Evolutionary conservation across 2,888 invertebrate species (phyloP).

Genomic region (Sminthurinus aureus): DNA sequence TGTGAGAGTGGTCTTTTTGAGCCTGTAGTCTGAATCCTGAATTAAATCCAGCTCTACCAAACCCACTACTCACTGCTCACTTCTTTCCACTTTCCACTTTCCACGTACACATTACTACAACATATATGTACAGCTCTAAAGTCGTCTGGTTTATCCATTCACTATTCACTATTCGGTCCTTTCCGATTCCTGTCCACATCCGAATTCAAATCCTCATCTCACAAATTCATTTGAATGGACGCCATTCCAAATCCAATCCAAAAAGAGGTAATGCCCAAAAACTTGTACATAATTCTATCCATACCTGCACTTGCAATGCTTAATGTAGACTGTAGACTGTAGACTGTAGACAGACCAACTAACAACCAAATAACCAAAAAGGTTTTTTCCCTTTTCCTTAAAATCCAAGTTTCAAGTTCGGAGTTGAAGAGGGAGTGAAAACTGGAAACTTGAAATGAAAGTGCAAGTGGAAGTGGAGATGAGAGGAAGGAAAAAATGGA

Average conservation of each 20-base stretch:
- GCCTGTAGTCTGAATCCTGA: too few relatives aligned
- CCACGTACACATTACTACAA: not conserved
- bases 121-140: not conserved
- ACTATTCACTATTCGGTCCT: too few relatives aligned
- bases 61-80: too few relatives aligned
- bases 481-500: slow-evolving; percentile 12
- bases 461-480: not conserved
- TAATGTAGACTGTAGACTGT: not conserved
- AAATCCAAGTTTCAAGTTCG: not conserved
- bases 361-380: not conserved
- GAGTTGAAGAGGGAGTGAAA: not conserved
- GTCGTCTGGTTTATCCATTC: not conserved
- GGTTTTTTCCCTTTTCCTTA: not conserved
- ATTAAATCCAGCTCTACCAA: too few relatives aligned
- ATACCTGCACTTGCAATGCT: not conserved
- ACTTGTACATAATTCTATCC: not conserved
- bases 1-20: too few relatives aligned
- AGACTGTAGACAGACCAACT: not conserved
- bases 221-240: not conserved
- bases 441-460: not conserved
- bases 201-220: not conserved
- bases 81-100: not conserved
- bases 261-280: not conserved
- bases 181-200: not conserved
- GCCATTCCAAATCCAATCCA: not conserved